Evolutionary conservation across 2,113 vertebrate genomes (phyloP).

Genomic region (Gymnocephalus cernua): DNA sequence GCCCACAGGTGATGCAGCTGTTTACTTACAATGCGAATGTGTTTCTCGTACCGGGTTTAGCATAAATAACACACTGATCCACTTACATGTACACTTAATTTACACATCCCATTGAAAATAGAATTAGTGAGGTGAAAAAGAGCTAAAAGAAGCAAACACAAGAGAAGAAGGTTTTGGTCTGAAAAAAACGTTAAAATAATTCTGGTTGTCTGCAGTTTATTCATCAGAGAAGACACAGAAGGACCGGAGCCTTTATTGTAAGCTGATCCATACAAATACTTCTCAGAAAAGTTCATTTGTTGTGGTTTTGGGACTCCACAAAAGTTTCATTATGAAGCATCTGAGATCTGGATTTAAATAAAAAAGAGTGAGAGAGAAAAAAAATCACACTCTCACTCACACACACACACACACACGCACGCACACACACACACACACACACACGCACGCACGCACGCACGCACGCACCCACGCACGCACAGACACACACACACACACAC

Average conservation of each 20-base stretch:
- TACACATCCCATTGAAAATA: constrained; percentile 64
- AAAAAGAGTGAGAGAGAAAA: background rate
- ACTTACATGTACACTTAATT: constrained; percentile 71
- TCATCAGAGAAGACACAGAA: constrained; percentile 6
- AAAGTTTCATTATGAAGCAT: constrained; percentile 83
- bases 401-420: no score
- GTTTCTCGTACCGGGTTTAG: constrained; percentile 58
- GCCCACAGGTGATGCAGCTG: constrained; percentile 79
- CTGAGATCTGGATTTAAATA: constrained; percentile 67
- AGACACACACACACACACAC: no score
- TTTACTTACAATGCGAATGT: constrained; percentile 62
- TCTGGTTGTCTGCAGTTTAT: constrained; percentile 14
- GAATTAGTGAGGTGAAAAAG: constrained; percentile 29
- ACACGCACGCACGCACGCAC: constrained; percentile 2
- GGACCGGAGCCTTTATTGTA: constrained; percentile 73
- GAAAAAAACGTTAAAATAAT: background rate
- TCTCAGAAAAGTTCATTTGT: constrained; percentile 83
- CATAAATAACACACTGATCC: constrained; percentile 66
- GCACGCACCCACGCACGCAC: no score
- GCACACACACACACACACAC: no score
- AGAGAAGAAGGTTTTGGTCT: background rate
- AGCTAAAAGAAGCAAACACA: background rate
- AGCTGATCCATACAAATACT: constrained; percentile 66
- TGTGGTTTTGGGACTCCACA: constrained; percentile 80
- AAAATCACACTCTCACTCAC: background rate